A percentile compares a stretch with the other conserved stretches of the same genome.
These are phyloP conservation scores for Incurvaria masculella DNA, from an alignment of 2,888 invertebrate species.

Conservation along the genomic window DNA sequence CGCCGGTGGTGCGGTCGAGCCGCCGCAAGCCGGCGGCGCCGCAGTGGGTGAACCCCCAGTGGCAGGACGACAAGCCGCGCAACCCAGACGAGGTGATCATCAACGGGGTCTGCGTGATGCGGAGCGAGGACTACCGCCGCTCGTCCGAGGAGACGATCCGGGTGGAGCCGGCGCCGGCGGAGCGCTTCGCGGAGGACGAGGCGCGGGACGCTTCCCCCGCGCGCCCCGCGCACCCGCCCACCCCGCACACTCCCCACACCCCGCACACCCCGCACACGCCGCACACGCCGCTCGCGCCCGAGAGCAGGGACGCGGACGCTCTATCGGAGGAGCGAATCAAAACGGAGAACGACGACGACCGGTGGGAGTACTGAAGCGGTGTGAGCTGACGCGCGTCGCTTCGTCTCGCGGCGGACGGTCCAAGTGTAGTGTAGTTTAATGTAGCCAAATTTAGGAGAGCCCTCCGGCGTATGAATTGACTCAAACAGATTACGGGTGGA, in stretches of 20 bases:
- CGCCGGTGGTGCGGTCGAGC: constrained; percentile 51
- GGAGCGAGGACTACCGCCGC: constrained; percentile 70
- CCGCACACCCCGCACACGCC: constrained; percentile 24
- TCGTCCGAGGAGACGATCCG: constrained; percentile 68
- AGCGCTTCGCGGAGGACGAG: constrained; percentile 56
- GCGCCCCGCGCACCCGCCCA: constrained; percentile 25
- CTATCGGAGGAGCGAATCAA: constrained; percentile 53
- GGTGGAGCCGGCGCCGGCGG: constrained; percentile 73
- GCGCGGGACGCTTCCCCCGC: constrained; percentile 37
- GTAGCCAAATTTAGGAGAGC: not conserved
- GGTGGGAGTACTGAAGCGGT: constrained; percentile 56
- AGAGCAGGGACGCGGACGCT: constrained; percentile 26
- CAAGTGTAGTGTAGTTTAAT: too few relatives aligned
- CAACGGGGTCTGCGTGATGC: constrained; percentile 92
- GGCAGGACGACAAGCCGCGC: constrained; percentile 68
- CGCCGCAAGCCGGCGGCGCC: constrained; percentile 94
- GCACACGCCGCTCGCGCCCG: constrained; percentile 22
- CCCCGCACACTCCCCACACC: constrained; percentile 21
- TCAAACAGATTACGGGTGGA: not conserved
- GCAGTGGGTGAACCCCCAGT: constrained; percentile 96
- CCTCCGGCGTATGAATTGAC: not conserved
- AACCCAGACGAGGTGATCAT: constrained; percentile 79
- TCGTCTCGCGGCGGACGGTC: too few relatives aligned
- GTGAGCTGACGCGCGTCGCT: not conserved
- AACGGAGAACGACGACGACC: constrained; percentile 59